Percentiles rank a stretch among this genome's conserved stretches.
These are phyloP conservation scores for Carduelis carduelis DNA, from an alignment of 2,797 vertebrate species.

Conservation along the genomic window DNA sequence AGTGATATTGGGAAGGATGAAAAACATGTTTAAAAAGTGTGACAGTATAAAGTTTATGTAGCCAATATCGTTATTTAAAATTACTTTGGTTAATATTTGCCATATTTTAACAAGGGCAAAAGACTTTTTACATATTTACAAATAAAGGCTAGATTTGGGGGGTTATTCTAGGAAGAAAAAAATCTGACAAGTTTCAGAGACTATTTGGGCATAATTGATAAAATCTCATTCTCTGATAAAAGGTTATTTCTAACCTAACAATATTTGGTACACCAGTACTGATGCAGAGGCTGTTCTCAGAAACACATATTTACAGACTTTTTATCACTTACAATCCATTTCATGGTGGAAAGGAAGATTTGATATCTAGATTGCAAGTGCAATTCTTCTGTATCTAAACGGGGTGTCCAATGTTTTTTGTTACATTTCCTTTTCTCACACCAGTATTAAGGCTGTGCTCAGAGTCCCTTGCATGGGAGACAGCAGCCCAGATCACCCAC, in stretches of 20 bases:
- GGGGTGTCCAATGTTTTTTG: background rate
- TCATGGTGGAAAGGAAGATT: background rate
- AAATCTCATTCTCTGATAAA: background rate
- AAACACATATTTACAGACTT: background rate
- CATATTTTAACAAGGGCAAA: background rate
- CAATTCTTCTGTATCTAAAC: background rate
- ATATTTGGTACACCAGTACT: background rate
- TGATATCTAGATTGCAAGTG: background rate
- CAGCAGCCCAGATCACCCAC: background rate
- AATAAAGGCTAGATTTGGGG: background rate
- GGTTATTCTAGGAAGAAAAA: background rate
- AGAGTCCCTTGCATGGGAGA: background rate
- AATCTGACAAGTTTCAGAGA: background rate
- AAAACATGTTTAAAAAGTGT: background rate
- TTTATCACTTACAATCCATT: background rate
- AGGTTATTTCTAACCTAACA: background rate
- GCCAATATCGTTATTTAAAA: background rate
- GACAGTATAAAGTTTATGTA: background rate
- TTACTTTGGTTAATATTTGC: background rate
- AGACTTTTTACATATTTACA: background rate
- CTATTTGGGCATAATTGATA: background rate
- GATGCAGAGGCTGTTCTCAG: background rate
- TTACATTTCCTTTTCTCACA: background rate
- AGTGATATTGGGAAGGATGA: accelerated
- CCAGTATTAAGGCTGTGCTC: background rate